Evolutionary conservation across 2,888 invertebrate species (phyloP).

Genomic region (Tiliacea aurago): DNA sequence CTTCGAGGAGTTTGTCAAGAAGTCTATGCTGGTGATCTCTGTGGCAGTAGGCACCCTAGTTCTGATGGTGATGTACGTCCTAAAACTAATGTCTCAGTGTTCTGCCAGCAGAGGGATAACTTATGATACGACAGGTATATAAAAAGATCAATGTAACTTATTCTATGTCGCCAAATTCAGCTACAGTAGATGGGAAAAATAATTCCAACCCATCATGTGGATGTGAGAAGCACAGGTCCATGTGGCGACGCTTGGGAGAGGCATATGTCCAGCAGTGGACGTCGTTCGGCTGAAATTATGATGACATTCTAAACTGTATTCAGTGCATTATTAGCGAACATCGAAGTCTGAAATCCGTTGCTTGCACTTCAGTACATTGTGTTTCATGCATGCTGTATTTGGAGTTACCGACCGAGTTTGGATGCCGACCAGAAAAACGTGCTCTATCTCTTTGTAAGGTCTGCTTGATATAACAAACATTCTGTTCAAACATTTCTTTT

Average conservation of each 20-base stretch:
- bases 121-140: conserved; percentile 7
- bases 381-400: neutral
- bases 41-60: conserved; percentile 73
- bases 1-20: conserved; percentile 79
- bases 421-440: neutral
- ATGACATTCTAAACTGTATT: neutral
- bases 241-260: neutral
- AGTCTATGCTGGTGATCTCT: conserved; percentile 76
- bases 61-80: conserved; percentile 72
- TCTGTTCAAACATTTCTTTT: too few species aligned
- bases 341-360: neutral
- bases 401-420: neutral
- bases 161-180: neutral
- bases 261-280: neutral
- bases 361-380: neutral
- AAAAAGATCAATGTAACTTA: neutral
- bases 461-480: neutral
- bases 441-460: neutral
- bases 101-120: neutral
- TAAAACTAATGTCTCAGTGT: conserved; percentile 60
- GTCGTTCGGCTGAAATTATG: neutral
- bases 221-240: neutral
- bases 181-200: neutral
- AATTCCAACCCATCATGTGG: neutral
- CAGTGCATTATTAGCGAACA: neutral